Evolutionary conservation across 2,888 invertebrate species (phyloP).

Genomic region (Leptinotarsa rubiginosa): DNA sequence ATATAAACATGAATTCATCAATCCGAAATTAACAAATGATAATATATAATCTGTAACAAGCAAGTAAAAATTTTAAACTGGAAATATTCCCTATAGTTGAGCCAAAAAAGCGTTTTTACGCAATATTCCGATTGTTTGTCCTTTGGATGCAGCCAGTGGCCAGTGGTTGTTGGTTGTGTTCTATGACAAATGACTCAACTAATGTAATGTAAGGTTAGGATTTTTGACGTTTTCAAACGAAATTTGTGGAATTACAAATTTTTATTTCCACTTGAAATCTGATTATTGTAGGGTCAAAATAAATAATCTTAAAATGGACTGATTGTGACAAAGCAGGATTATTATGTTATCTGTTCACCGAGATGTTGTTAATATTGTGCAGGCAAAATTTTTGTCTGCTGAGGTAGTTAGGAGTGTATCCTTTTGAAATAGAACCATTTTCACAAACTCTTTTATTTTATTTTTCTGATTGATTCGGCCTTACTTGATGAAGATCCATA

Average conservation of each 20-base stretch:
- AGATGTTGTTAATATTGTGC: constrained; percentile 67
- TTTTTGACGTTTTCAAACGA: background rate
- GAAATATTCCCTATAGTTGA: too few species aligned
- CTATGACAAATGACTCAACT: too few species aligned
- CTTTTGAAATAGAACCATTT: constrained; percentile 55
- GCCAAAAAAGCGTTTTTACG: too few species aligned
- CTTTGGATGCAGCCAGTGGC: too few species aligned
- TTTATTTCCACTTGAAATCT: constrained; percentile 20
- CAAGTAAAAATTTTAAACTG: too few species aligned
- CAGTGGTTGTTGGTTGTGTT: too few species aligned
- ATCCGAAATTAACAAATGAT: too few species aligned
- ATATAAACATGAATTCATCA: too few species aligned
- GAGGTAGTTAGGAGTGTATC: constrained; percentile 72
- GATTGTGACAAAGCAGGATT: constrained; percentile 16
- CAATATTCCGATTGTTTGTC: too few species aligned
- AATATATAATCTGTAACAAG: too few species aligned
- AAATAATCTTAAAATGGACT: constrained; percentile 40
- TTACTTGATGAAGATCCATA: too few species aligned
- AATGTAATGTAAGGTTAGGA: background rate
- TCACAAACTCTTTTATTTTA: background rate
- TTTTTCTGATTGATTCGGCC: too few species aligned
- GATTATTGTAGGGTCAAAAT: constrained; percentile 19
- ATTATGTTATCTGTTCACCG: constrained; percentile 59
- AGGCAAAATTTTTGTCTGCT: constrained; percentile 71
- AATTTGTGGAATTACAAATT: background rate